These are phyloP conservation scores for Drosophila neotestacea DNA, from an alignment of 2,888 invertebrate species.

Conservation along the genomic window DNA sequence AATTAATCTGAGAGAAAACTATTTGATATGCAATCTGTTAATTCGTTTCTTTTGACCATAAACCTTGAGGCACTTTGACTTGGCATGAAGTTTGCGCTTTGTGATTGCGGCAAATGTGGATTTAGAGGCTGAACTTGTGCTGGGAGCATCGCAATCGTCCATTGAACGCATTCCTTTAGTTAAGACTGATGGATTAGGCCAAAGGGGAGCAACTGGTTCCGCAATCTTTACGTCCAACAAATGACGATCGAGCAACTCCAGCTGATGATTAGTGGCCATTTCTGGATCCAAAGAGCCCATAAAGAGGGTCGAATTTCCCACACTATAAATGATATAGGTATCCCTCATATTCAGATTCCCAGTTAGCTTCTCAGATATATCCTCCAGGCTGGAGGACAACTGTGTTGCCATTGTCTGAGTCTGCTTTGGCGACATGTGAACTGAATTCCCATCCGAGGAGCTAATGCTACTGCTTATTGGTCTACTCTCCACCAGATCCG, in stretches of 20 bases:
- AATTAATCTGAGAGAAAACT: background rate
- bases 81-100: constrained; percentile 6
- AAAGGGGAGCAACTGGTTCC: constrained; percentile 12
- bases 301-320: constrained; percentile 52
- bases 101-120: background rate
- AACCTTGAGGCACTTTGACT: constrained; percentile 12
- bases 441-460: constrained; percentile 11
- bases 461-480: constrained; percentile 8
- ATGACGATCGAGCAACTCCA: constrained; percentile 50
- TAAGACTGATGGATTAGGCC: constrained; percentile 51
- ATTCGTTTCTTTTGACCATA: constrained; percentile 19
- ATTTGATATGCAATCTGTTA: constrained; percentile 13
- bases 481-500: constrained; percentile 35
- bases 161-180: constrained; percentile 43
- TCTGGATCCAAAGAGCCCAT: constrained; percentile 38
- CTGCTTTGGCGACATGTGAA: background rate
- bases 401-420: constrained; percentile 1
- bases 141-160: background rate
- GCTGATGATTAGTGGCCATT: constrained; percentile 17
- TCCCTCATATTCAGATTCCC: constrained; percentile 27
- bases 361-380: background rate
- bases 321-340: constrained; percentile 60
- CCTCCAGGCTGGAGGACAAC: background rate
- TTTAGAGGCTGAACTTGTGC: constrained; percentile 25
- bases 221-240: constrained; percentile 41